Conservation (phyloP, 2,888 invertebrate genomes). For the Hesperia comma region DNA sequence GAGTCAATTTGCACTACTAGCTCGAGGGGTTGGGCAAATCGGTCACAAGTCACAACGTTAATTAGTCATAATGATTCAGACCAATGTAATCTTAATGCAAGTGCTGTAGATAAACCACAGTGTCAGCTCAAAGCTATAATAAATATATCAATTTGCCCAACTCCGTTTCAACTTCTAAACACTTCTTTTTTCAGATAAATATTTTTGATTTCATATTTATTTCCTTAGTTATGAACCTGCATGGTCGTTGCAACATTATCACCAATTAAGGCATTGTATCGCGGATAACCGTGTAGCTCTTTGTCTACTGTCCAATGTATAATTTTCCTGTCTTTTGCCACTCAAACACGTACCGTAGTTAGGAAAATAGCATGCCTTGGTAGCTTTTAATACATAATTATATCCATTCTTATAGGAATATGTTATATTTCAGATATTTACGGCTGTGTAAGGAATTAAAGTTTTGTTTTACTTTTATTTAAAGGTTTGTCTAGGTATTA, state of each 20-base stretch:
- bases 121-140: not conserved
- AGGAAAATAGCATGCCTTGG: constrained; percentile 13
- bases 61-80: not conserved
- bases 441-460: not conserved
- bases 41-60: constrained; percentile 20
- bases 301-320: constrained; percentile 47
- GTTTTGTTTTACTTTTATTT: not conserved
- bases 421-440: not conserved
- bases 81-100: not conserved
- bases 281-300: constrained; percentile 71
- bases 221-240: constrained; percentile 46
- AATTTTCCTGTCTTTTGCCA: constrained; percentile 70
- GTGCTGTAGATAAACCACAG: too few species aligned
- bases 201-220: not conserved
- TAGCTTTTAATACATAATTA: not conserved
- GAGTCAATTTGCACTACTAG: constrained; percentile 64
- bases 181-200: constrained; percentile 15
- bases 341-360: constrained; percentile 35
- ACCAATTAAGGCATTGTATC: constrained; percentile 77
- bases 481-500: not conserved
- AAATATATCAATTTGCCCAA: constrained; percentile 13
- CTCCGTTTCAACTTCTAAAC: not conserved
- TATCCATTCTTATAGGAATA: not conserved
- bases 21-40: constrained; percentile 40
- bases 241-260: constrained; percentile 65